Percentiles rank a stretch among this genome's conserved stretches.
These are phyloP conservation scores for Crypturellus tataupa DNA, from an alignment of 2,797 vertebrate species.

Conservation along the genomic window DNA sequence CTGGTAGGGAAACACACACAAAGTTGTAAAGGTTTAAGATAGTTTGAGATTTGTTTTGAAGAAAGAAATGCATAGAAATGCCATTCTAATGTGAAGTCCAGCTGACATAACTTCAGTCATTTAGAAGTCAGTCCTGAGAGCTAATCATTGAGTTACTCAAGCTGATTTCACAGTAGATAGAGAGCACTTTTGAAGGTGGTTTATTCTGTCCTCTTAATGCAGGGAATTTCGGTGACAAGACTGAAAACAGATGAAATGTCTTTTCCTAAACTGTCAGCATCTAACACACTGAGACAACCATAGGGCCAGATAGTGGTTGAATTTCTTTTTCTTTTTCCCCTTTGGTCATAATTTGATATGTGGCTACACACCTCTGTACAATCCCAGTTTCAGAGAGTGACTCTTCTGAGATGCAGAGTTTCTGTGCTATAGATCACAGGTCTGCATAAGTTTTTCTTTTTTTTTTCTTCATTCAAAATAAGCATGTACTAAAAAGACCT, in stretches of 20 bases:
- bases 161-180: too few relatives aligned
- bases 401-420: not conserved
- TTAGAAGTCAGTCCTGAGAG: not conserved
- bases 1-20: not conserved
- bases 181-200: not conserved
- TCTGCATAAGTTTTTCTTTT: not conserved
- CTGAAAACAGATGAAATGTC: not conserved
- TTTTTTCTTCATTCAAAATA: constrained; percentile 14
- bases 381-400: not conserved
- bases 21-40: not conserved
- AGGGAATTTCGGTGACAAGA: too few relatives aligned
- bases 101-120: not conserved
- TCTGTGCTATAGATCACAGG: rapidly evolving
- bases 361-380: too few relatives aligned
- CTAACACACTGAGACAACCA: not conserved
- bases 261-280: not conserved
- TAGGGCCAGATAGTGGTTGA: not conserved
- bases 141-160: not conserved
- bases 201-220: not conserved
- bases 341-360: not conserved
- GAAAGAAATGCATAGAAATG: not conserved
- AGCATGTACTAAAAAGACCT: not conserved
- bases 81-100: not conserved
- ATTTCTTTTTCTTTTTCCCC: not conserved
- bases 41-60: not conserved